Evolutionary conservation across 1,140 invertebrate genomes (phyloP), one percentile per base, ranked within the genome.

Genomic region (Myzus persicae): DNA sequence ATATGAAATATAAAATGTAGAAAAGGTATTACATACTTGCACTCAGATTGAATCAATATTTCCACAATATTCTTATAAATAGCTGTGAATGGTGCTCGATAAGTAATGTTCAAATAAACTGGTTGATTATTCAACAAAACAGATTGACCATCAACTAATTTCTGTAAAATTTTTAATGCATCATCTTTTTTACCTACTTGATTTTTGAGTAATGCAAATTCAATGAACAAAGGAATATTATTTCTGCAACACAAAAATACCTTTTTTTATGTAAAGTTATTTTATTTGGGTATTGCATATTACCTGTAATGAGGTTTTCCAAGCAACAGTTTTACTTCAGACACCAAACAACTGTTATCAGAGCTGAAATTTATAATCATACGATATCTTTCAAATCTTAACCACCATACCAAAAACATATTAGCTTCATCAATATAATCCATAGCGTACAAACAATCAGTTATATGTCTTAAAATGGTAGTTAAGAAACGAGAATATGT

Each of bases 191-290:
- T 95, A 8, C 95, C 95, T 31, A 96, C 94, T 94, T 96, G 96
- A 67, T 95, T 94, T 94, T 97, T 96, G 94, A 96, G 96, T 59
- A 97, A 94, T n/a, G 96, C 96, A 94, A 96, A 96, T 94, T 97
- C 96, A 4, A 95, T 95, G 94, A 96, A 97, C 20, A 93, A 24
- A 48, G 93, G 81, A 46, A 93, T 82, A 51, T 93, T 93, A 40
- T 91, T 93, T 59, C 93, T 93, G 51, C 24, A 81, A 93, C 3
- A 22, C 8, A 93, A 93, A 93, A 89, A 48, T n/a, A 36, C 0
- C 5, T 54, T 87, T 8, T 93, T 44, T 59, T 7, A 36, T 8
- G 0, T 31, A 67, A 67, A 42, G 8, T 90, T 26, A 59, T 94
- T 96, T 96, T 76, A 96, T 95, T 42, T 76, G 26, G 81, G 51